Evolutionary conservation across 1,140 invertebrate species (phyloP).

Genomic region (Stegodyphus mimosarum): DNA sequence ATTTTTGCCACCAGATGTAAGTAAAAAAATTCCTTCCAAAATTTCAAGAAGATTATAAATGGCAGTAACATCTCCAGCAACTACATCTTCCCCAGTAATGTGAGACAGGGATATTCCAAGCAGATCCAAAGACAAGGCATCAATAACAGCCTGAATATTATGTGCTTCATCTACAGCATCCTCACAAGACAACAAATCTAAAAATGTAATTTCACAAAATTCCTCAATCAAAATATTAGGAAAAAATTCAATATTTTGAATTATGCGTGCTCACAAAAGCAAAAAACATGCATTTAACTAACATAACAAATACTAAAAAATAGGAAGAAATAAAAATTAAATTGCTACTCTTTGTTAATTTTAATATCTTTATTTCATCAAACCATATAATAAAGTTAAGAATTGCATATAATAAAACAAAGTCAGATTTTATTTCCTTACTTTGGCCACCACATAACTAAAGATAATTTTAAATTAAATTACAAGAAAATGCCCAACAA

Average conservation of each 20-base stretch:
- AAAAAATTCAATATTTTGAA: not conserved
- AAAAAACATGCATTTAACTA: not conserved
- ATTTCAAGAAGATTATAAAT: constrained; percentile 49
- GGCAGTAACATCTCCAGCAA: constrained; percentile 31
- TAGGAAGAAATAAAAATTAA: not conserved
- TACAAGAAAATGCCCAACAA: too few relatives aligned
- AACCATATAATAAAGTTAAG: not conserved
- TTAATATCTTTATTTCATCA: not conserved
- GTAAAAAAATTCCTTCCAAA: constrained; percentile 21
- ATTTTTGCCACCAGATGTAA: constrained; percentile 1
- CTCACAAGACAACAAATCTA: constrained; percentile 19
- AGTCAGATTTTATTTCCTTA: too few relatives aligned
- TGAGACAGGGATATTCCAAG: constrained; percentile 54
- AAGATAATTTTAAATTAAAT: too few relatives aligned
- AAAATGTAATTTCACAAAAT: not conserved
- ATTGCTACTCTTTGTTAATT: not conserved
- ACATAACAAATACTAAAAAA: not conserved
- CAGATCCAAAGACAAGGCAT: constrained; percentile 55
- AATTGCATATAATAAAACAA: too few relatives aligned
- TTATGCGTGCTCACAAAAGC: not conserved
- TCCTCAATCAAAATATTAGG: not conserved
- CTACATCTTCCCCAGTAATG: constrained; percentile 56
- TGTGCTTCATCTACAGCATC: constrained; percentile 45
- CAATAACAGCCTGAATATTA: constrained; percentile 57
- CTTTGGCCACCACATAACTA: too few relatives aligned